These are phyloP conservation scores for Agonopterix subpropinquella DNA, from an alignment of 2,888 invertebrate species.

Conservation along the genomic window DNA sequence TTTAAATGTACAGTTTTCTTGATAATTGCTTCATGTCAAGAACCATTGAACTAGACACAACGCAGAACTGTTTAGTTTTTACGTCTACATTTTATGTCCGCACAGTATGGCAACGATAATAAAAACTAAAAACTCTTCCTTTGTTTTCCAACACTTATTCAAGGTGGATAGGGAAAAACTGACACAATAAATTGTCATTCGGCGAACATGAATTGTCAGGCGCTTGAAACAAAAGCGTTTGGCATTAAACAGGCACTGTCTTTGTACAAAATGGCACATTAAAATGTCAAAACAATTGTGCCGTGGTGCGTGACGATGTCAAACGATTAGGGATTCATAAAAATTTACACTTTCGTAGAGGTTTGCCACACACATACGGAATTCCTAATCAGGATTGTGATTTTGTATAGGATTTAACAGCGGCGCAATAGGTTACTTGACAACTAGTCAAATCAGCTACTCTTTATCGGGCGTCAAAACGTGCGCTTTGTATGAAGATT, in stretches of 20 bases:
- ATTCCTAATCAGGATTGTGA: no score
- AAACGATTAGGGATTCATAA: neutral
- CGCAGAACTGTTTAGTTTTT: no score
- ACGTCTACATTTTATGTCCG: no score
- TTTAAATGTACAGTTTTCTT: neutral
- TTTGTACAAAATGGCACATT: constrained; percentile 49
- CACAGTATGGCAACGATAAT: neutral
- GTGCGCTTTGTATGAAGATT: no score
- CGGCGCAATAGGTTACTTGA: no score
- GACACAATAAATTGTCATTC: constrained; percentile 39
- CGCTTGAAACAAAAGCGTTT: constrained; percentile 45
- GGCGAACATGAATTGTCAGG: constrained; percentile 39
- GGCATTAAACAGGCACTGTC: constrained; percentile 37
- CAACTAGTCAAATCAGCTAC: no score
- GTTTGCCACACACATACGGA: no score
- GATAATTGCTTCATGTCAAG: neutral
- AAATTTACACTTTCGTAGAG: no score
- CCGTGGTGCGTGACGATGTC: constrained; percentile 10
- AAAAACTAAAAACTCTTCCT: constrained; percentile 2
- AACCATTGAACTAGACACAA: neutral
- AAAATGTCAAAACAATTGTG: constrained; percentile 53
- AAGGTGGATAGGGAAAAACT: constrained; percentile 15
- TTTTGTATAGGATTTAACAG: no score
- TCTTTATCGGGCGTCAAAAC: no score
- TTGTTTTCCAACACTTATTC: constrained; percentile 9